Percentiles rank a stretch among this genome's conserved stretches.
Evolutionary conservation across 2,113 vertebrate species (phyloP).

Genomic region (Papio anubis): DNA sequence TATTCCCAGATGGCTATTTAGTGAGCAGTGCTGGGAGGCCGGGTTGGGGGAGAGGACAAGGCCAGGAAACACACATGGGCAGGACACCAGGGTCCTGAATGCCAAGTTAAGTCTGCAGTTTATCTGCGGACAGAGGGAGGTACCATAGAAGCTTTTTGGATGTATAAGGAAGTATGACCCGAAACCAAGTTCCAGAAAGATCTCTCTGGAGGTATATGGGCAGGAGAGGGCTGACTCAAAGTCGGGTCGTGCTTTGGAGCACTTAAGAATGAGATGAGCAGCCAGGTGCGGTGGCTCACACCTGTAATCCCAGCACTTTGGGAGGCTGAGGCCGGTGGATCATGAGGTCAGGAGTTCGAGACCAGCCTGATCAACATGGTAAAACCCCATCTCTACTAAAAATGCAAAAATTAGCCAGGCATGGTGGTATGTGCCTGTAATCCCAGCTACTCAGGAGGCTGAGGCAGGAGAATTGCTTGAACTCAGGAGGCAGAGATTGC

Average conservation of each 20-base stretch:
- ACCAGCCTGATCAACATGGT: too few species aligned
- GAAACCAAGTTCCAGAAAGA: neutral
- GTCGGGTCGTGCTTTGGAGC: neutral
- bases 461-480: too few species aligned
- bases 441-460: too few species aligned
- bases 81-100: neutral
- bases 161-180: neutral
- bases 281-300: too few species aligned
- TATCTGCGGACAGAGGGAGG: neutral
- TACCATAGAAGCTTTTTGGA: neutral
- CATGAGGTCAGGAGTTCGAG: too few species aligned
- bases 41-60: neutral
- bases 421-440: too few species aligned
- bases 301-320: too few species aligned
- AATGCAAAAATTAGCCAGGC: too few species aligned
- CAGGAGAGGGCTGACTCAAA: neutral
- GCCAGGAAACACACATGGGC: neutral
- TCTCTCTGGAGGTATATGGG: neutral
- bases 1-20: neutral
- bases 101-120: neutral
- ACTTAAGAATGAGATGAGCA: neutral
- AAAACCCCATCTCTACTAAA: too few species aligned
- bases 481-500: too few species aligned
- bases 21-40: neutral
- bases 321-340: too few species aligned